Evolutionary conservation across 2,113 vertebrate species (phyloP).

Genomic region (Tapirus terrestris): DNA sequence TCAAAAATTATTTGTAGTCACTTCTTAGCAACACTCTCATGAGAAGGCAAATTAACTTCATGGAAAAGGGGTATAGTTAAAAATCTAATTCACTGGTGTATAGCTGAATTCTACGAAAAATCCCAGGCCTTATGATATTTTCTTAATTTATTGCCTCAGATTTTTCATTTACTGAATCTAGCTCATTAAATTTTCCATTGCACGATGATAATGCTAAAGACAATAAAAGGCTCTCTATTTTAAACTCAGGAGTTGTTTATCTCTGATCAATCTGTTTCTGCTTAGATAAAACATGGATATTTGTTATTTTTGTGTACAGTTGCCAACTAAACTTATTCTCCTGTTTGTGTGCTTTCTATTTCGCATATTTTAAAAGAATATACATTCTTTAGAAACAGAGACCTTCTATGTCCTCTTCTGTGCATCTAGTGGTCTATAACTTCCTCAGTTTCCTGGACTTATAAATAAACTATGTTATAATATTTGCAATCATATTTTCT

Average conservation of each 20-base stretch:
- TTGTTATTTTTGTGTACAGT: neutral
- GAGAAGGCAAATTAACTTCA: neutral
- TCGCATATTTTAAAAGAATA: neutral
- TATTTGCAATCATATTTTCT: neutral
- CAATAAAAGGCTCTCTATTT: neutral
- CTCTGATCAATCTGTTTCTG: neutral
- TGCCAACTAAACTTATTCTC: neutral
- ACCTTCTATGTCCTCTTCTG: neutral
- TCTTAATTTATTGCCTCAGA: neutral
- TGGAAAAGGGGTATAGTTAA: neutral
- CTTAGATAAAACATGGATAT: neutral
- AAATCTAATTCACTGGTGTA: neutral
- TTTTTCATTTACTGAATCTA: neutral
- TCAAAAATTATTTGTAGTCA: slow-evolving; percentile 13
- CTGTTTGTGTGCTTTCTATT: neutral
- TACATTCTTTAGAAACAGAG: neutral
- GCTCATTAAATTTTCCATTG: neutral
- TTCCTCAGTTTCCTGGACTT: neutral
- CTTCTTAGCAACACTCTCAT: neutral
- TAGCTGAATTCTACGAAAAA: neutral
- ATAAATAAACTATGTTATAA: neutral
- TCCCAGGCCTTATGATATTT: neutral
- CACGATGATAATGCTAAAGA: neutral
- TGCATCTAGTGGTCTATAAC: neutral
- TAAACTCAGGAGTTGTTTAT: neutral